Conservation (phyloP, 2,888 invertebrate genomes). For the Microctonus aethiopoides region DNA sequence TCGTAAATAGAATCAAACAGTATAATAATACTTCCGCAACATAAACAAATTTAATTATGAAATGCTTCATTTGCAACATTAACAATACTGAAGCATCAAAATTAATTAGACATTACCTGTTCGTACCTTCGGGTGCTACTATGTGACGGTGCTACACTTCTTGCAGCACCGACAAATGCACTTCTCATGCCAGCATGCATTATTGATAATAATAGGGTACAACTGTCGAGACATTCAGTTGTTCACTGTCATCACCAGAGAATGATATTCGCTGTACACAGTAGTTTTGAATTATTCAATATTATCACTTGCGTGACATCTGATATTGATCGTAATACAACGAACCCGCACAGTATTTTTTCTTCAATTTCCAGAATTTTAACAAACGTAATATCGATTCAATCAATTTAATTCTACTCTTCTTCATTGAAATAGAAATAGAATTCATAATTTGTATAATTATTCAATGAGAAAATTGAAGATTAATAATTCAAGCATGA, state of each 20-base stretch:
- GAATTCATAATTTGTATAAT: not conserved
- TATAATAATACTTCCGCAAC: too few species aligned
- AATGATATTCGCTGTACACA: not conserved
- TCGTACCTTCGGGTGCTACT: slow-evolving; percentile 48
- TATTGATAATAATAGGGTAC: slow-evolving; percentile 31
- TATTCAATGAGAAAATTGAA: not conserved
- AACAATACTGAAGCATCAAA: not conserved
- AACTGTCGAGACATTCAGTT: slow-evolving; percentile 11
- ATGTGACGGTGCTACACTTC: slow-evolving; percentile 41
- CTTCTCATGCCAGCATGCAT: slow-evolving; percentile 63
- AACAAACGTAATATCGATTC: slow-evolving; percentile 1
- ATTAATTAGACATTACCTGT: slow-evolving; percentile 31
- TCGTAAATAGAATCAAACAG: too few species aligned
- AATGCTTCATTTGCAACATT: not conserved
- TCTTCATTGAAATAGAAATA: not conserved
- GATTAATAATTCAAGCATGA: not conserved
- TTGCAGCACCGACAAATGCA: slow-evolving; percentile 51
- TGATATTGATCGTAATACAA: slow-evolving; percentile 6
- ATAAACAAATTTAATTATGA: not conserved
- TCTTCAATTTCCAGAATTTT: slow-evolving; percentile 9
- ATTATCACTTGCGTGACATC: slow-evolving; percentile 16
- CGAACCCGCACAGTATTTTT: not conserved
- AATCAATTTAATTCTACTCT: not conserved
- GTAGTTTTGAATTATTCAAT: slow-evolving; percentile 25
- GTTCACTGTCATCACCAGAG: slow-evolving; percentile 8